phyloP scores from a whole-genome alignment of 2,797 vertebrate genomes.

The Coluber constrictor region DNA sequence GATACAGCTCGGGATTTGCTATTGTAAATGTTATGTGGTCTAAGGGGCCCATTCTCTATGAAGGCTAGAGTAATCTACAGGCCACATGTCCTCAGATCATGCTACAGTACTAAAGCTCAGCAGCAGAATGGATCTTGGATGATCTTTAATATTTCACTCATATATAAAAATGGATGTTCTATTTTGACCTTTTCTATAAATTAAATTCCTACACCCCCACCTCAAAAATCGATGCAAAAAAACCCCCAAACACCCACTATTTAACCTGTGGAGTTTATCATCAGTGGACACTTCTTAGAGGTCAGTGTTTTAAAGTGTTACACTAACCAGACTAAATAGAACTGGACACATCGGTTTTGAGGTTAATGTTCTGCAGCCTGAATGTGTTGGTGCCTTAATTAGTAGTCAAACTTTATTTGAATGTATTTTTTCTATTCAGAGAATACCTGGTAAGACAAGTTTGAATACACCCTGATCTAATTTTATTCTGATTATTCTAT shows the following conservation, averaged over 20 bases:
- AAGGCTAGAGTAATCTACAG: background rate
- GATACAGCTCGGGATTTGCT: background rate
- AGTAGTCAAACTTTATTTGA: conserved; percentile 39
- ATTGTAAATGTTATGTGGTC: background rate
- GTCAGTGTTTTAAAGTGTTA: background rate
- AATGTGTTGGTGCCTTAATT: conserved; percentile 33
- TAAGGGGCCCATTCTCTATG: background rate
- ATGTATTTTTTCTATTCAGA: background rate
- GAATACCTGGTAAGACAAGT: background rate
- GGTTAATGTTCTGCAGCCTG: conserved; percentile 19
- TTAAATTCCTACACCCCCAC: background rate
- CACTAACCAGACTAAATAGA: background rate
- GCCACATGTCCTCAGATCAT: background rate
- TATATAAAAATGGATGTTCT: background rate
- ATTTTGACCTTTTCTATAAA: background rate
- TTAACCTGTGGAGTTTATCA: background rate
- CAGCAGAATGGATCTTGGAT: background rate
- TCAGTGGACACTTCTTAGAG: background rate
- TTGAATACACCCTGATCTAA: background rate
- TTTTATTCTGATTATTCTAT: background rate
- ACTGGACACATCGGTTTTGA: background rate
- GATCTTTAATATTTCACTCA: background rate
- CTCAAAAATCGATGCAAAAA: background rate
- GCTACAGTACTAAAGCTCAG: background rate
- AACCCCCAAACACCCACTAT: background rate